Evolutionary conservation across 2,113 vertebrate species (phyloP), one percentile per base, ranked within the genome.

Genomic region (Chaetops frenatus): DNA sequence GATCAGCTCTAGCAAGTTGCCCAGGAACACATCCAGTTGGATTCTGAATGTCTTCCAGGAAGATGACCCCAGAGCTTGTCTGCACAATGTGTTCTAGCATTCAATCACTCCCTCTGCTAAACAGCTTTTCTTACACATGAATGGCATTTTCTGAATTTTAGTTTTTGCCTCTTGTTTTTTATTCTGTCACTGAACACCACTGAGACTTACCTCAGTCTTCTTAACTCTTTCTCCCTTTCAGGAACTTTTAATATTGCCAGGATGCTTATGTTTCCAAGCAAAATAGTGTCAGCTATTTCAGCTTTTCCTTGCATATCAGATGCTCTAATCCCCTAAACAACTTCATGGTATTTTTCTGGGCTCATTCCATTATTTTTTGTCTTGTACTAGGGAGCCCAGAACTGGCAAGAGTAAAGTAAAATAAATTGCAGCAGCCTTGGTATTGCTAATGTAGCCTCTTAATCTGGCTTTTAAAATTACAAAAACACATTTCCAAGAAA

Each of bases 11-110:
- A 94, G 40, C 21, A 73, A 19, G 14, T 12, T 50, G 12, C 18
- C 27, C 38, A 42, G 25, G 27, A 85, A 9, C 9, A 60, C 28
- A 64, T 15, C 5, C 22, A 50, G 15, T 2, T 61, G 47, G 65
- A 50, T 62, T 92, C 51, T 90, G 9, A 67, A 62, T 24, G 66
- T 24, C 13, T 87, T 21, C 33, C 28, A 65, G 29, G 31, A 64
- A 17, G 24, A 29, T 19, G 7, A 82, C 2, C 3, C 9, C 23
- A 25, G 42, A 61, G 13, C 4, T 47, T 33, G 4, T 9, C 27
- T 67, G 38, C 0, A 0, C 15, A 89, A 60, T 2, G 1, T 23
- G 10, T 61, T 71, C 47, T 70, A 45, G 13, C 7, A 42, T n/a
- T 91, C 64, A 72, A 3, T 44, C 40, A 27, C 22, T 62, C 58